Conservation (phyloP, 2,797 vertebrate genomes). For the Arctocebus calabarensis region DNA sequence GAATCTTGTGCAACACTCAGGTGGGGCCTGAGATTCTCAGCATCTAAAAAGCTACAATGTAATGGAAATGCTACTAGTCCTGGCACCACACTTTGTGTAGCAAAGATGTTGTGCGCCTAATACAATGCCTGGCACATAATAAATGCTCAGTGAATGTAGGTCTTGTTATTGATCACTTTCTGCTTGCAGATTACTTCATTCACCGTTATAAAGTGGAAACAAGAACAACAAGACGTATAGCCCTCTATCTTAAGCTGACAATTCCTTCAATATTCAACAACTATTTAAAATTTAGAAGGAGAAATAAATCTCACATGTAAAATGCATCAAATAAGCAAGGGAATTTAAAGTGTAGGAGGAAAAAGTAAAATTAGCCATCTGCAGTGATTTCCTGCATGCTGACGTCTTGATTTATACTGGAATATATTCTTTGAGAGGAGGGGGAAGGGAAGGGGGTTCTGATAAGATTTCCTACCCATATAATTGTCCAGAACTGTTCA, state of each 20-base stretch:
- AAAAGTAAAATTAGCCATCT: constrained; percentile 70
- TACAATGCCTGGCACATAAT: not conserved
- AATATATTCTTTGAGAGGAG: not conserved
- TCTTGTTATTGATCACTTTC: constrained; percentile 15
- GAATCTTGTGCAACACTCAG: not conserved
- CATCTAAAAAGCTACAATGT: not conserved
- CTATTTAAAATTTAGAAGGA: constrained; percentile 70
- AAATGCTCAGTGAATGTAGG: not conserved
- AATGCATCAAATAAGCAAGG: constrained; percentile 73
- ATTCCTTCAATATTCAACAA: constrained; percentile 57
- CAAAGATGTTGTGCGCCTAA: not conserved
- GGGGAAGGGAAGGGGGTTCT: not conserved
- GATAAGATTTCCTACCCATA: not conserved
- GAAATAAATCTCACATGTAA: constrained; percentile 60
- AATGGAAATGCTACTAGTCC: not conserved
- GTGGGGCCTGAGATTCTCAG: not conserved
- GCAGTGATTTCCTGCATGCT: constrained; percentile 55
- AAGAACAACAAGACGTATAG: not conserved
- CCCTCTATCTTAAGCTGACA: constrained; percentile 1
- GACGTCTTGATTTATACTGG: constrained; percentile 59
- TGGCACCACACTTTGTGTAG: not conserved
- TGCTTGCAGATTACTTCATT: not conserved
- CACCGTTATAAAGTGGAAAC: not conserved
- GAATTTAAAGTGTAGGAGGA: constrained; percentile 65
- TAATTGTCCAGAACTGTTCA: not conserved